These are phyloP conservation scores for Stigmatopora nigra DNA, from an alignment of 2,113 vertebrate genomes.

Conservation along the genomic window DNA sequence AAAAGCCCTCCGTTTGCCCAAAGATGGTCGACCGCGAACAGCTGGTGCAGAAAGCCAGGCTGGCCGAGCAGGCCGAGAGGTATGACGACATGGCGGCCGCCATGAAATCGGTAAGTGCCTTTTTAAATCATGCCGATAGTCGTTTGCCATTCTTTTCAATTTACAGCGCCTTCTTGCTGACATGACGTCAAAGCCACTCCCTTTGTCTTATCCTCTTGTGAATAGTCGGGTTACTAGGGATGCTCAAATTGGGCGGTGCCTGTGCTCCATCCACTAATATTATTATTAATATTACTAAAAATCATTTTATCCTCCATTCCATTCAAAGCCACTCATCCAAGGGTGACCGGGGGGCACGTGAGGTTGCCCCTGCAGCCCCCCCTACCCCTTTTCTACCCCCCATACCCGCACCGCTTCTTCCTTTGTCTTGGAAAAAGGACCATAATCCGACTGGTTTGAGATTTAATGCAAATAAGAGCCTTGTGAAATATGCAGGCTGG, in stretches of 20 bases:
- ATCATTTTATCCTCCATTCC: background rate
- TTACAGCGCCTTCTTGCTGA: background rate
- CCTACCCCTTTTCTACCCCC: conserved; percentile 1
- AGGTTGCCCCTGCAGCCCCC: conserved; percentile 28
- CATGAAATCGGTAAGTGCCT: conserved; percentile 94
- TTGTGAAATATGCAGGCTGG: background rate
- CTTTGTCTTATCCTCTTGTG: conserved; percentile 9
- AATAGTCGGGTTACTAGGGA: conserved; percentile 4
- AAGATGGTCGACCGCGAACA: conserved; percentile 97
- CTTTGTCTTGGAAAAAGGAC: conserved; percentile 38
- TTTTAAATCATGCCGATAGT: background rate
- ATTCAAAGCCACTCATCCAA: background rate
- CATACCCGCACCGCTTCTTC: background rate
- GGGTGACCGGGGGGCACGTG: conserved; percentile 40
- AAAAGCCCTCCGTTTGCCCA: conserved; percentile 24
- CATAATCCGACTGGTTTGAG: conserved; percentile 11
- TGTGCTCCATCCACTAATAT: conserved; percentile 30
- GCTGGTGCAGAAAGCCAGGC: conserved; percentile 98
- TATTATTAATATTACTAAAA: no score
- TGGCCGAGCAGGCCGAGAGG: conserved; percentile 95
- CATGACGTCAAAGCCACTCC: background rate
- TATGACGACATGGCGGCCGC: conserved; percentile 98
- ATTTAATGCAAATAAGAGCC: background rate
- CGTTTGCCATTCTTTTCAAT: background rate
- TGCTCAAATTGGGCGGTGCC: conserved; percentile 72